These are phyloP conservation scores for Apus apus DNA, from an alignment of 2,113 vertebrate genomes.

Conservation along the genomic window DNA sequence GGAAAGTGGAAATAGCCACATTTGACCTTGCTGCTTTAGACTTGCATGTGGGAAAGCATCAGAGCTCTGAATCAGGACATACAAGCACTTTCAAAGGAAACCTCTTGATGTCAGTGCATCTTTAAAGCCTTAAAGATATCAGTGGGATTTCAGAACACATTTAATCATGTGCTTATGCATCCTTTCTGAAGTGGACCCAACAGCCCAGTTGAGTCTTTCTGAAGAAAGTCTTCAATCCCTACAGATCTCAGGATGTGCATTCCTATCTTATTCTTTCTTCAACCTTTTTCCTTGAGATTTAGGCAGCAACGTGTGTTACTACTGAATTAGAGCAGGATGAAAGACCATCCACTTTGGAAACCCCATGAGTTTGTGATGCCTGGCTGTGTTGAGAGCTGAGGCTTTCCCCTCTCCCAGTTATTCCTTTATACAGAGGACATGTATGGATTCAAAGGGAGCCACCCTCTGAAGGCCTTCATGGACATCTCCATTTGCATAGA, in stretches of 20 bases:
- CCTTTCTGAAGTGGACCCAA: not conserved
- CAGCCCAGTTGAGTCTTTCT: not conserved
- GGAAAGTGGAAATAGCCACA: accelerated
- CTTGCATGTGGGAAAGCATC: not conserved
- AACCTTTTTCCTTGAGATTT: not conserved
- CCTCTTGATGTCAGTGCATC: accelerated
- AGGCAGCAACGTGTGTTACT: not conserved
- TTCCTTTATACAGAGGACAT: not conserved
- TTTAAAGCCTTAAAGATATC: not conserved
- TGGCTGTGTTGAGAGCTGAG: not conserved
- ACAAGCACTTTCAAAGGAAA: not conserved
- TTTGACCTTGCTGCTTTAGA: not conserved
- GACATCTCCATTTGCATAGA: not conserved
- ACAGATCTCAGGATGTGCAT: not conserved
- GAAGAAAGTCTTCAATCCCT: not conserved
- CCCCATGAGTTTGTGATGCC: not conserved
- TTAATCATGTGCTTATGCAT: not conserved
- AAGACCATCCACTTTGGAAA: not conserved
- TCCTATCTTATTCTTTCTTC: not conserved
- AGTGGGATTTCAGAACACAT: not conserved
- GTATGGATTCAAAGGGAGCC: not conserved
- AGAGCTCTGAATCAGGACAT: not conserved
- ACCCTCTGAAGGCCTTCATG: not conserved
- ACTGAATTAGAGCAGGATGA: not conserved
- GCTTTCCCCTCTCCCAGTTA: not conserved